Evolutionary conservation across 2,113 vertebrate species (phyloP).

Genomic region (Prinia subflava): DNA sequence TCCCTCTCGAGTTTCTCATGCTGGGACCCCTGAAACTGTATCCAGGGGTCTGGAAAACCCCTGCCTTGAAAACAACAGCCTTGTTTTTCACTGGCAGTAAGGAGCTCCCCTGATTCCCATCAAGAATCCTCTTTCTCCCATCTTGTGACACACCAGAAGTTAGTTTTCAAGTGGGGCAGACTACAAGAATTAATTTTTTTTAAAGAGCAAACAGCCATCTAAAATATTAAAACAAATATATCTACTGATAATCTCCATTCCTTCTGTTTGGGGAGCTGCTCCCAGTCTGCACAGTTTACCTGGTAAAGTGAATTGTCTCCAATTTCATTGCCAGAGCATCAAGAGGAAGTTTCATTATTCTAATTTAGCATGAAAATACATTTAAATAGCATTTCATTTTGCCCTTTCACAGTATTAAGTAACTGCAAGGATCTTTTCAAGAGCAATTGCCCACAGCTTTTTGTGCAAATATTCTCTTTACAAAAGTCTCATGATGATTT

Average conservation of each 20-base stretch:
- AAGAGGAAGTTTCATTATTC: conserved; percentile 23
- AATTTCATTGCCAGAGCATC: not conserved
- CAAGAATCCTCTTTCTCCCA: not conserved
- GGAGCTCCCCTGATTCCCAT: not conserved
- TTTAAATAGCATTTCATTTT: conserved; percentile 68
- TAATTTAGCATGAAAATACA: conserved; percentile 47
- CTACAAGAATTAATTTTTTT: not conserved
- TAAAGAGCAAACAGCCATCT: not conserved
- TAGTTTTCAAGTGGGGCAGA: not conserved
- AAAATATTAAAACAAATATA: not conserved
- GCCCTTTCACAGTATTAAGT: conserved; percentile 48
- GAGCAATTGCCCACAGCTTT: conserved; percentile 48
- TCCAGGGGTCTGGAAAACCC: not conserved
- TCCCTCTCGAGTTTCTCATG: not conserved
- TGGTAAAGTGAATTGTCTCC: conserved; percentile 41
- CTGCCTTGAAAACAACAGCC: no score
- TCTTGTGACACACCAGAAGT: not conserved
- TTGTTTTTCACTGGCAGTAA: not conserved
- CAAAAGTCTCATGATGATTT: conserved; percentile 23
- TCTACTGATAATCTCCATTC: not conserved
- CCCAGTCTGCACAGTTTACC: not conserved
- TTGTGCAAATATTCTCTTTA: conserved; percentile 15
- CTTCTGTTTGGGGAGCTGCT: not conserved
- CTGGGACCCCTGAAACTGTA: not conserved
- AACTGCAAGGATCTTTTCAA: conserved; percentile 41